A percentile compares a stretch with the other conserved stretches of the same genome.
Conservation (phyloP, 2,113 vertebrate genomes). For the Pogonocichla stellata region DNA sequence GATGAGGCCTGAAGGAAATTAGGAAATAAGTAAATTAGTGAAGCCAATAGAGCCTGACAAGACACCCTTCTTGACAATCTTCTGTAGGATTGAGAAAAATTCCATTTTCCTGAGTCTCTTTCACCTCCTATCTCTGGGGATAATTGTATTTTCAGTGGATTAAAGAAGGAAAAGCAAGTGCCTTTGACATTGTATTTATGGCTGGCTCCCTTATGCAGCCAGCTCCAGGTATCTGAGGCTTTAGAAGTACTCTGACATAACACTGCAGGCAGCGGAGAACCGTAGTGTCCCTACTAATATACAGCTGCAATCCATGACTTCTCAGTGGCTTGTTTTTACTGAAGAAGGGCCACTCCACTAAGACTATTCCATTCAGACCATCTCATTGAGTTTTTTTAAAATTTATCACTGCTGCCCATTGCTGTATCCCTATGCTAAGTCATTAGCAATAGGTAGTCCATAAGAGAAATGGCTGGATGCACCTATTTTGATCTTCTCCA, state of each 20-base stretch:
- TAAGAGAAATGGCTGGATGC: background rate
- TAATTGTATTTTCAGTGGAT: background rate
- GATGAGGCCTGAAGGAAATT: background rate
- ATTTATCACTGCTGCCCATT: background rate
- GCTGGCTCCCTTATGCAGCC: background rate
- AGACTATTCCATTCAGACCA: background rate
- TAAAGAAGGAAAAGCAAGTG: background rate
- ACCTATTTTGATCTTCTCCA: background rate
- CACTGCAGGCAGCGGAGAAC: background rate
- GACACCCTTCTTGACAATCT: background rate
- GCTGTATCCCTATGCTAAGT: background rate
- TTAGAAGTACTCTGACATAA: background rate
- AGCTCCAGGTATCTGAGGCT: background rate
- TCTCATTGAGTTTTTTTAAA: background rate
- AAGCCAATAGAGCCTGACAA: background rate
- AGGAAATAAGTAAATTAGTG: background rate
- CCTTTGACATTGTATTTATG: background rate
- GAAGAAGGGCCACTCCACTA: background rate
- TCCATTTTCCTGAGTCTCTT: background rate
- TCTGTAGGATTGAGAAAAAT: background rate
- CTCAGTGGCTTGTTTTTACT: background rate
- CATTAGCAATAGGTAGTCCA: background rate
- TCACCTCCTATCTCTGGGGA: background rate
- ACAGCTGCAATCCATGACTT: background rate
- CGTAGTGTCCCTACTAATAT: fast-evolving